These are phyloP conservation scores for Drosophila subobscura DNA, from an alignment of 1,140 invertebrate species.

Conservation along the genomic window DNA sequence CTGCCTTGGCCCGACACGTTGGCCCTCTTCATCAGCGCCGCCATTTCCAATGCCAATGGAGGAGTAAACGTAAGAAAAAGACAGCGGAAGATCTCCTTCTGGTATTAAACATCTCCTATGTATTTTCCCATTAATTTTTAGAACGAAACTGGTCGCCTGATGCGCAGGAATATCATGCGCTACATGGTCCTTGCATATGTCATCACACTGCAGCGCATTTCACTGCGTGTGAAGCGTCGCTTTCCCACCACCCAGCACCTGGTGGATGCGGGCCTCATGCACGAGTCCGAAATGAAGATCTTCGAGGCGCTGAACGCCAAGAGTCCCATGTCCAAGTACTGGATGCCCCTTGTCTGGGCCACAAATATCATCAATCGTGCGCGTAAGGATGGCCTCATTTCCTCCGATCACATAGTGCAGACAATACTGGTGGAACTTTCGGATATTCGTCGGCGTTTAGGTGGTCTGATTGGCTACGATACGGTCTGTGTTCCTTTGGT, in stretches of 20 bases:
- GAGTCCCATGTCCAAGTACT: conserved; percentile 95
- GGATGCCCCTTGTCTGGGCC: conserved; percentile 96
- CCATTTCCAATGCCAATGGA: conserved; percentile 87
- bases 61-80: conserved; percentile 91
- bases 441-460: conserved; percentile 91
- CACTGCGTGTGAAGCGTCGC: conserved; percentile 93
- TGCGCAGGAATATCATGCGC: conserved; percentile 95
- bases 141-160: conserved; percentile 93
- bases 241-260: conserved; percentile 96
- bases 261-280: conserved; percentile 94
- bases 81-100: too few relatives aligned
- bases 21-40: conserved; percentile 94
- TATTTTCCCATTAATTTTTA: conserved; percentile 83
- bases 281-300: conserved; percentile 94
- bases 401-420: conserved; percentile 94
- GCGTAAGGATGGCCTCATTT: conserved; percentile 91
- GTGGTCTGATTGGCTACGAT: conserved; percentile 95
- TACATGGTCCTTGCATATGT: conserved; percentile 95
- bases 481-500: conserved; percentile 98
- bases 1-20: conserved; percentile 96
- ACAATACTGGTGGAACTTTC: conserved; percentile 92
- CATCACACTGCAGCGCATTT: conserved; percentile 93
- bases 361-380: conserved; percentile 95
- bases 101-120: not conserved
- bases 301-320: conserved; percentile 94